Percentiles rank a stretch among this genome's conserved stretches.
phyloP scores from a whole-genome alignment of 2,888 invertebrate genomes.

The Aleiodes alternator region DNA sequence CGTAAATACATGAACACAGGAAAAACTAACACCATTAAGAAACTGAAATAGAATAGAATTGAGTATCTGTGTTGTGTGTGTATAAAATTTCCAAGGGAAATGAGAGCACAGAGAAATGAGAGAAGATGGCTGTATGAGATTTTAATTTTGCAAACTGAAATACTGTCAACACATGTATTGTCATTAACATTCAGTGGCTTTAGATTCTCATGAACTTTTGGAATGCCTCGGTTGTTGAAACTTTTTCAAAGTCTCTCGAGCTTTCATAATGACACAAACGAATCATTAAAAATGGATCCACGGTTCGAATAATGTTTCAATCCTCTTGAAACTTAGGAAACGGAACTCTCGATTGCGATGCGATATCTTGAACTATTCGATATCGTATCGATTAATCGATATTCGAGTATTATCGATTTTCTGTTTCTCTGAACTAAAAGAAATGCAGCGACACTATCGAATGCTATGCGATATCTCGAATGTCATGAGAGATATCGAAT shows the following conservation, averaged over 20 bases:
- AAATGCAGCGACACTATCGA: too few relatives aligned
- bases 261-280: slow-evolving; percentile 10
- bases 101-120: slow-evolving; percentile 16
- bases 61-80: slow-evolving; percentile 24
- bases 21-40: slow-evolving; percentile 11
- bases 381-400: too few relatives aligned
- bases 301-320: too few relatives aligned
- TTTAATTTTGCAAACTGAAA: slow-evolving; percentile 42
- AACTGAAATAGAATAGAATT: slow-evolving; percentile 44
- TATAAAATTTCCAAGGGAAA: slow-evolving; percentile 2
- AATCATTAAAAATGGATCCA: not conserved
- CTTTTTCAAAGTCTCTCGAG: slow-evolving; percentile 8
- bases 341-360: too few relatives aligned
- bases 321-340: too few relatives aligned
- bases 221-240: slow-evolving; percentile 31
- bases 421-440: too few relatives aligned
- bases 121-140: slow-evolving; percentile 30
- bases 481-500: too few relatives aligned
- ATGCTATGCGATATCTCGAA: too few relatives aligned
- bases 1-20: not conserved
- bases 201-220: slow-evolving; percentile 29
- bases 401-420: not conserved
- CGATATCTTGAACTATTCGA: too few relatives aligned
- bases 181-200: slow-evolving; percentile 40
- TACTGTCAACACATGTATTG: slow-evolving; percentile 45